Evolutionary conservation across 2,888 invertebrate genomes (phyloP), one percentile per base, ranked within the genome.

Genomic region (Sisyra nigra): DNA sequence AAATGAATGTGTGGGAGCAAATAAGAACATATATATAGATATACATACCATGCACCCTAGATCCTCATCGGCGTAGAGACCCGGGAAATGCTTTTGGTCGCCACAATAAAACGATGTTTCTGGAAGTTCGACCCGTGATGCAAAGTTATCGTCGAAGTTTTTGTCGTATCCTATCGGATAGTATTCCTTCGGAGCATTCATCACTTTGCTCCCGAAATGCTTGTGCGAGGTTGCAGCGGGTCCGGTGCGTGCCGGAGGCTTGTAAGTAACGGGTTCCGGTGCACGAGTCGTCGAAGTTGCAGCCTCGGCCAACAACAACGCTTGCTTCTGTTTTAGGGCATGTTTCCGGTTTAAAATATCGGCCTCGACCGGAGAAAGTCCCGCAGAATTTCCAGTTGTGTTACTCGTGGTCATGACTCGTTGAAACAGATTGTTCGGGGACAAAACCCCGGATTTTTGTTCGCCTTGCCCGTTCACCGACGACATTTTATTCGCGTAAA

Each of bases 121-220:
- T 0, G 88, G 88, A 15, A 88, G 63, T 54, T 86, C 86, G 0
- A 87, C 87, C 50, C 83, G 79, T 1, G 87, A 80, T 44, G 79
- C 77, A 58, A 87, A 87, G 54, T 86, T 84, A 53, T 88, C 88
- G 54, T 88, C 88, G 54, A 85, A 88, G 59, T 87, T 85, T 62
- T 87, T 87, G 54, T 87, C 86, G 54, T 88, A 88, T 1, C 83
- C 83, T 2, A 83, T 80, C 0, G 88, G 88, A 58, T 88, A 88
- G 57, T 88, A 88, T 54, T 88, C 88, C 37, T 80, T 75, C 0
- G 88, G 88, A 0, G 88, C 87, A 56, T 88, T 88, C 88, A 88
- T 88, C 3, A 88, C 87, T 66, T 85, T 65, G 5, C 61, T 62
- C 8, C 59, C 56, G n/a, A 17, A 40, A 41, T 46, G 14, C 32